Evolutionary conservation across 2,888 invertebrate genomes (phyloP), one percentile per base, ranked within the genome.

Genomic region (Dermolepida albohirtum): DNA sequence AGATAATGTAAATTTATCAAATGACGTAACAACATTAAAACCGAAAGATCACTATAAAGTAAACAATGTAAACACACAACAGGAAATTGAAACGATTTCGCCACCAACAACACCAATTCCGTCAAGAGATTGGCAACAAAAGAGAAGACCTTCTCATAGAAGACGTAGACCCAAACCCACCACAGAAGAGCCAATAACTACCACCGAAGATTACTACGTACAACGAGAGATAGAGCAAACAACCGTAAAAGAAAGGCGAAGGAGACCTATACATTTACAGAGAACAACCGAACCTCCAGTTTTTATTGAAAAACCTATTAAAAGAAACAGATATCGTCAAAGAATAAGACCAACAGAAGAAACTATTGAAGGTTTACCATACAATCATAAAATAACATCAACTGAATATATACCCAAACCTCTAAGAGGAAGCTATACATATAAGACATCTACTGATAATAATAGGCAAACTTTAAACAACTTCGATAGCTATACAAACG

Each of bases 121-220:
- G 43, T 67, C 66, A 44, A 67, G 49, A 50, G 71, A 65, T 67
- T 71, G 51, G 67, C 72, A 66, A 67, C 66, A 44, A 54, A 71
- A 72, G 52, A 67, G 69, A 44, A 68, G 71, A 41, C 70, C 74
- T 12, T 66, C 67, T 52, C 70, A 62, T n/a, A 66, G 75, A 55
- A 69, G 77, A 68, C 71, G 76, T 47, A 70, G 75, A 64, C 74
- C 74, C 7, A 62, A 67, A 29, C 69, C 70, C 34, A 72, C 71
- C 5, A 69, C 67, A 51, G 52, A 62, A 59, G 64, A 68, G 16
- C 57, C 57, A 49, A 65, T 64, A 1, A 73, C 75, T 12, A 74
- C 74, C 7, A 71, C 74, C 6, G 72, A 72, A 72, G 67, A 72
- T 49, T 80, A 78, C 44, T 77, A 78, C 64, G 27, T 73, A n/a